These are phyloP conservation scores for Digitonthophagus gazella DNA, from an alignment of 2,888 invertebrate genomes.

Conservation along the genomic window DNA sequence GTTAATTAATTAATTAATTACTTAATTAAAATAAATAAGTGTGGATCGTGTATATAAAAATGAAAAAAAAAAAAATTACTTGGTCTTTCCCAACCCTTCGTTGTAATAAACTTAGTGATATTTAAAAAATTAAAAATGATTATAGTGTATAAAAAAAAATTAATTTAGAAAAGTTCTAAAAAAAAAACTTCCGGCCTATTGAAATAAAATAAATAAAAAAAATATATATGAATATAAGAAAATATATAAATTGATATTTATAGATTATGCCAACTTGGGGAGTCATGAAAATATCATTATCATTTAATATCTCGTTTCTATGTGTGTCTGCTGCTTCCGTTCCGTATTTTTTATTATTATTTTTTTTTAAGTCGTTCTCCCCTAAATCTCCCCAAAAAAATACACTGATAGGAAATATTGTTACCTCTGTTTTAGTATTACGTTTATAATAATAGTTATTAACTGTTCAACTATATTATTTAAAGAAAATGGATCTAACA, in stretches of 20 bases:
- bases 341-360: not conserved
- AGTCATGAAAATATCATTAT: slow-evolving; percentile 22
- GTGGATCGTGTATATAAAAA: slow-evolving; percentile 4
- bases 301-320: slow-evolving; percentile 20
- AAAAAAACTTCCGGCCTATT: slow-evolving; percentile 31
- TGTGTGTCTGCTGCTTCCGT: slow-evolving; percentile 28
- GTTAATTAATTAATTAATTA: too few species aligned
- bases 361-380: slow-evolving; percentile 14
- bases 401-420: slow-evolving; percentile 11
- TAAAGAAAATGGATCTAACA: not conserved
- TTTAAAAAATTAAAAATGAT: not conserved
- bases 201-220: slow-evolving; percentile 25
- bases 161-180: not conserved
- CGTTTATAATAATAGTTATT: not conserved
- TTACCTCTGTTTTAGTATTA: slow-evolving; percentile 29
- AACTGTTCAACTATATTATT: not conserved
- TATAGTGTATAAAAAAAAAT: not conserved
- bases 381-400: slow-evolving; percentile 21
- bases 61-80: slow-evolving; percentile 2
- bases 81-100: too few species aligned
- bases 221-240: not conserved
- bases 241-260: slow-evolving; percentile 20
- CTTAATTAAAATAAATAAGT: not conserved
- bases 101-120: slow-evolving; percentile 7
- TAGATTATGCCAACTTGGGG: slow-evolving; percentile 40